phyloP scores from a whole-genome alignment of 1,140 invertebrate genomes.

The Nebria ingens region DNA sequence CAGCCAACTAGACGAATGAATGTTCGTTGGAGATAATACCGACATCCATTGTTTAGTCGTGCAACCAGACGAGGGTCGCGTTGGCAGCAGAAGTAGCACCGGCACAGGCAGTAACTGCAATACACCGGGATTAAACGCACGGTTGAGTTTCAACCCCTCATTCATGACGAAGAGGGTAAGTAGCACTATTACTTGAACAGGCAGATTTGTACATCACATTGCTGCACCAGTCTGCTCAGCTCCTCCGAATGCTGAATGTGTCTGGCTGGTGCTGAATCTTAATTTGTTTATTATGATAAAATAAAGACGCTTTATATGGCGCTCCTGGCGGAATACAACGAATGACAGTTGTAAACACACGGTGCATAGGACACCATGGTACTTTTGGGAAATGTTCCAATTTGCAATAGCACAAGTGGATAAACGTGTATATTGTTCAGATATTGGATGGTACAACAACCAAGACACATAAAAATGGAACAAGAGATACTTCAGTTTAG shows the following conservation, averaged over 20 bases:
- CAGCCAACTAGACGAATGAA: constrained; percentile 3
- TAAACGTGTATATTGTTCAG: too few relatives aligned
- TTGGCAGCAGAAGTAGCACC: not conserved
- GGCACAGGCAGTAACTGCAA: not conserved
- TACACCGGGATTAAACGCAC: not conserved
- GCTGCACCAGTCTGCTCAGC: too few relatives aligned
- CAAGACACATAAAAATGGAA: too few relatives aligned
- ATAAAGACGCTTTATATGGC: not conserved
- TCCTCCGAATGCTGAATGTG: too few relatives aligned
- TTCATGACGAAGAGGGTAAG: not conserved
- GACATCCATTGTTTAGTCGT: not conserved
- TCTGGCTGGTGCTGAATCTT: not conserved
- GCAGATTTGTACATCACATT: not conserved
- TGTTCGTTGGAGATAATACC: not conserved
- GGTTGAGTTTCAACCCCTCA: not conserved
- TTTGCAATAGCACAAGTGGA: not conserved
- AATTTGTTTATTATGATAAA: constrained; percentile 10
- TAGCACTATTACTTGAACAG: constrained; percentile 1
- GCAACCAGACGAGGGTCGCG: not conserved
- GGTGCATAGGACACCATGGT: not conserved
- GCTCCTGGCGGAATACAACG: not conserved
- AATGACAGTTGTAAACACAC: not conserved
- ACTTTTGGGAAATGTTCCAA: constrained; percentile 1
- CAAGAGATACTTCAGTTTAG: too few relatives aligned
- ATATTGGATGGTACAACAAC: too few relatives aligned